These are phyloP conservation scores for Carcinoscorpius rotundicauda DNA, from an alignment of 1,140 invertebrate genomes.

Conservation along the genomic window DNA sequence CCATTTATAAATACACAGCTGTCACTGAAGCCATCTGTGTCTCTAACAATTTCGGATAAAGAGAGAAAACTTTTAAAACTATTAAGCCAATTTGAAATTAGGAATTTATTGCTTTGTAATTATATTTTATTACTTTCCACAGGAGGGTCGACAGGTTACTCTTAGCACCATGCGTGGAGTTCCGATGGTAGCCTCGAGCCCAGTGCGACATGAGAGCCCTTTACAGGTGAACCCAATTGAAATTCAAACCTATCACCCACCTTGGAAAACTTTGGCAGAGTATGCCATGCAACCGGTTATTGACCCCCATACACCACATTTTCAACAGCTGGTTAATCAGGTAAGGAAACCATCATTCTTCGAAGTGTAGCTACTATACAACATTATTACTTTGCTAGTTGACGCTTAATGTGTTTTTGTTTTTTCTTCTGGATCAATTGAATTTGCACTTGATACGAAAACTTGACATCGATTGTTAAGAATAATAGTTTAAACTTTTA, in stretches of 20 bases:
- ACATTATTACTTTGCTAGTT: too few species aligned
- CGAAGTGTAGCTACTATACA: too few species aligned
- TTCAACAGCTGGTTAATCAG: slow-evolving; percentile 92
- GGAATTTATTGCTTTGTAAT: slow-evolving; percentile 1
- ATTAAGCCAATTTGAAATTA: background rate
- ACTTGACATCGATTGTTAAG: too few species aligned
- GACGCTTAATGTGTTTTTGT: too few species aligned
- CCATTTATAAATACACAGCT: too few species aligned
- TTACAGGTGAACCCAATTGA: slow-evolving; percentile 72
- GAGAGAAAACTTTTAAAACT: background rate
- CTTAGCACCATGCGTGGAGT: slow-evolving; percentile 88
- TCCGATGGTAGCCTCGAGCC: slow-evolving; percentile 90
- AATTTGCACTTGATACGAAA: too few species aligned
- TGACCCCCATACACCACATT: slow-evolving; percentile 72
- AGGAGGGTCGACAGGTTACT: slow-evolving; percentile 85
- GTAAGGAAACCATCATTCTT: slow-evolving; percentile 37
- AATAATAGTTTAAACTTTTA: too few species aligned
- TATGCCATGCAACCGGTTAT: slow-evolving; percentile 81
- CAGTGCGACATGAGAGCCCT: slow-evolving; percentile 79
- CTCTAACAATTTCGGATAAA: background rate
- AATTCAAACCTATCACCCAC: slow-evolving; percentile 90
- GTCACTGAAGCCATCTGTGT: background rate
- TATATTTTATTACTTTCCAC: slow-evolving; percentile 32
- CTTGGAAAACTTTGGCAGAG: slow-evolving; percentile 91
- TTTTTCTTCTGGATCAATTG: too few species aligned